phyloP scores from a whole-genome alignment of 2,888 invertebrate species.

The Drosophila tanythrix region DNA sequence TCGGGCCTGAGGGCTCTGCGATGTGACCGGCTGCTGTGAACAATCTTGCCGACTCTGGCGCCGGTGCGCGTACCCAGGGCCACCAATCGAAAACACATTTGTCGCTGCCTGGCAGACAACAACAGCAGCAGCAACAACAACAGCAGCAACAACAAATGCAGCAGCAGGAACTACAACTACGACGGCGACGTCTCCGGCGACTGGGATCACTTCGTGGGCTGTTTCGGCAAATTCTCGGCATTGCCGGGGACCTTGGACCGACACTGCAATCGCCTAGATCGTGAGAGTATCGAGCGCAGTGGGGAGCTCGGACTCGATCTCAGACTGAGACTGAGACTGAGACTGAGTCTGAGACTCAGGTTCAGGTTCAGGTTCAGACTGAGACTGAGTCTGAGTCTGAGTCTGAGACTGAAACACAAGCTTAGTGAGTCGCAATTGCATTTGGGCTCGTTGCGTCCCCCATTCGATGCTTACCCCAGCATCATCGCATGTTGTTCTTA shows the following conservation, averaged over 20 bases:
- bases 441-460: conserved; percentile 25
- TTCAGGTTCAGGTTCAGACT: conserved; percentile 5
- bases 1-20: conserved; percentile 30
- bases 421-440: conserved; percentile 31
- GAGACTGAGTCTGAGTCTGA: background rate
- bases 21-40: conserved; percentile 46
- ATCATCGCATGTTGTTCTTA: conserved; percentile 79
- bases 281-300: conserved; percentile 68
- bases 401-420: conserved; percentile 19
- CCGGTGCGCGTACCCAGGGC: conserved; percentile 52
- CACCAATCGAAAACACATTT: conserved; percentile 80
- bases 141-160: background rate
- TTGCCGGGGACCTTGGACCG: conserved; percentile 43
- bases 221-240: conserved; percentile 75
- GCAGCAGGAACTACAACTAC: conserved; percentile 9
- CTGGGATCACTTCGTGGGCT: conserved; percentile 70
- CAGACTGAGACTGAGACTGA: background rate
- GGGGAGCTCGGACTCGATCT: conserved; percentile 1
- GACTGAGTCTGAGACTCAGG: background rate
- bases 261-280: conserved; percentile 67
- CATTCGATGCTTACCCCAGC: conserved; percentile 38
- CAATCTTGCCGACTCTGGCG: conserved; percentile 70
- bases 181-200: conserved; percentile 28
- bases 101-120: conserved; percentile 55
- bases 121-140: conserved; percentile 34